phyloP scores from a whole-genome alignment of 2,797 vertebrate species.

The Scyliorhinus canicula region DNA sequence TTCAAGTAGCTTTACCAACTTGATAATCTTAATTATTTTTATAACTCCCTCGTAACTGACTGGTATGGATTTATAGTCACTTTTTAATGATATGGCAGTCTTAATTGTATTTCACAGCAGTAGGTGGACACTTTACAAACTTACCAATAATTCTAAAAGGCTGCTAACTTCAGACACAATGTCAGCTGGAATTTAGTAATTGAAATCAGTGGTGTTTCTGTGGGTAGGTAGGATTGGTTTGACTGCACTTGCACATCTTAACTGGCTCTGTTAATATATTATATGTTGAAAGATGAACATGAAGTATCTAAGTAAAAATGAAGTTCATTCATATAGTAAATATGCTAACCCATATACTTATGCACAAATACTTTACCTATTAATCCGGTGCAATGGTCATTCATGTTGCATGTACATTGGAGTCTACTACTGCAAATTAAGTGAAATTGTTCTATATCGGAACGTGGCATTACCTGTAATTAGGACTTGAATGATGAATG shows the following conservation, averaged over 20 bases:
- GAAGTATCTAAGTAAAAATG: not conserved
- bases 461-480: not conserved
- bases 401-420: not conserved
- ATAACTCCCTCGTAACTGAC: not conserved
- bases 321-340: not conserved
- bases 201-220: not conserved
- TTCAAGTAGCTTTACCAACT: not conserved
- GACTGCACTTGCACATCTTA: not conserved
- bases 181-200: conserved; percentile 3
- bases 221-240: not conserved
- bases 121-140: not conserved
- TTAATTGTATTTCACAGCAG: not conserved
- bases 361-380: not conserved
- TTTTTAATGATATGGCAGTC: not conserved
- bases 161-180: not conserved
- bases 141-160: not conserved
- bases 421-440: not conserved
- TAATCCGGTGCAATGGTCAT: not conserved
- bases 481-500: not conserved
- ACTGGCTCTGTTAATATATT: not conserved
- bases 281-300: not conserved
- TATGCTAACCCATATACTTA: not conserved
- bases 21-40: conserved; percentile 17
- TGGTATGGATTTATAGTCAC: not conserved
- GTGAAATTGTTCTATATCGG: not conserved